These are phyloP conservation scores for Microctenopoma steveboyesi DNA, from an alignment of 2,797 vertebrate genomes.

Conservation along the genomic window DNA sequence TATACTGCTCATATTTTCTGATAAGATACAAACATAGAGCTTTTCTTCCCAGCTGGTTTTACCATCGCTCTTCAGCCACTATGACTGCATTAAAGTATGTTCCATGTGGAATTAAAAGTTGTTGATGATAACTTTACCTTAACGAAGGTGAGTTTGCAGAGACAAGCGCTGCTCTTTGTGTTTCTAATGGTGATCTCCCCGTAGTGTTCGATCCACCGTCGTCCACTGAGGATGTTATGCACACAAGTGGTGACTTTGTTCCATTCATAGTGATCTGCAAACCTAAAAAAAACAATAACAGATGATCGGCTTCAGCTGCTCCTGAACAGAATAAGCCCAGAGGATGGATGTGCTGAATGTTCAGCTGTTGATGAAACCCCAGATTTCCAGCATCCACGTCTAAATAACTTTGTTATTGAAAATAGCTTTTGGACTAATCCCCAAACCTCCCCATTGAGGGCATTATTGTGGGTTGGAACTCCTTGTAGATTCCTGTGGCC, in stretches of 20 bases:
- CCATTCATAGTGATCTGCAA: conserved; percentile 97
- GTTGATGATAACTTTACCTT: conserved; percentile 77
- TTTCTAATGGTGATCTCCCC: conserved; percentile 98
- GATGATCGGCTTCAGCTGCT: not conserved
- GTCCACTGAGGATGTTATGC: conserved; percentile 98
- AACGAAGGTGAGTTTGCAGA: conserved; percentile 98
- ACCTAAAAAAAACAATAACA: conserved; percentile 77
- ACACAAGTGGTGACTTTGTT: conserved; percentile 99
- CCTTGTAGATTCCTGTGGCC: conserved; percentile 10
- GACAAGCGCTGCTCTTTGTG: conserved; percentile 92
- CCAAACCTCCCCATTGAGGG: conserved; percentile 9
- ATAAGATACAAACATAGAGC: not conserved
- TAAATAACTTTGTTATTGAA: conserved; percentile 15
- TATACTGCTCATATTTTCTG: not conserved
- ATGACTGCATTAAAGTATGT: not conserved
- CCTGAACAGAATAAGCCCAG: not conserved
- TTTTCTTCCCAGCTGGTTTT: not conserved
- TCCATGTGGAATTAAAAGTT: not conserved
- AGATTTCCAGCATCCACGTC: conserved; percentile 2
- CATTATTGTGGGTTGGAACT: conserved; percentile 11
- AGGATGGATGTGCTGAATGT: not conserved
- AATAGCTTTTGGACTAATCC: not conserved
- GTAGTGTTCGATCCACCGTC: conserved; percentile 98
- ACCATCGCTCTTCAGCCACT: conserved; percentile 4
- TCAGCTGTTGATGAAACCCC: not conserved